Evolutionary conservation across 2,888 invertebrate genomes (phyloP).

Genomic region (Hyalella azteca): DNA sequence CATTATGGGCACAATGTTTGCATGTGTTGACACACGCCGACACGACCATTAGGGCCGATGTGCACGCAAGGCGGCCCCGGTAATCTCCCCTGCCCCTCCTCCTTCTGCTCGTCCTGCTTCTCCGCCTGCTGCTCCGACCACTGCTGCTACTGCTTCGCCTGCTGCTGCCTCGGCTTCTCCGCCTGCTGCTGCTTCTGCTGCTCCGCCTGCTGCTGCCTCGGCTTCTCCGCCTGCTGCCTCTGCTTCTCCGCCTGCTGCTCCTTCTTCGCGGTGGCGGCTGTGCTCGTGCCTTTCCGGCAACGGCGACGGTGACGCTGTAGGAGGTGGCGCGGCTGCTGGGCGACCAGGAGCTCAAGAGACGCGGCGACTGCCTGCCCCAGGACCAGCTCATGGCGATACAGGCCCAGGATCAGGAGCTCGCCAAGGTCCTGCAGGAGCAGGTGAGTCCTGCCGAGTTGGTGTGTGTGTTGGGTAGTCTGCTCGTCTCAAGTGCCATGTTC

Average conservation of each 20-base stretch:
- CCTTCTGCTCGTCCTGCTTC: no score
- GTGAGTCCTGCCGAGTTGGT: no score
- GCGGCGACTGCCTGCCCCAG: slow-evolving; percentile 67
- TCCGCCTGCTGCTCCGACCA: neutral
- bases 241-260: neutral
- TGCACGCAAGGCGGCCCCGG: neutral
- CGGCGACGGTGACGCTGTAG: slow-evolving; percentile 63
- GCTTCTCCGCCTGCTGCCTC: neutral
- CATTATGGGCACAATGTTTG: no score
- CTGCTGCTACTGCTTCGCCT: no score
- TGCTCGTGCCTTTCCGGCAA: neutral
- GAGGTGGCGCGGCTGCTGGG: slow-evolving; percentile 77
- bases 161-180: neutral
- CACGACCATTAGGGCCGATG: neutral
- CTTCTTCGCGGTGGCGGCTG: neutral
- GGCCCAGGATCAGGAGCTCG: slow-evolving; percentile 79
- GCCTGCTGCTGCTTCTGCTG: neutral
- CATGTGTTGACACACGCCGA: slow-evolving; percentile 4
- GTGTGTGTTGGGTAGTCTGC: no score
- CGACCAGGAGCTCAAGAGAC: slow-evolving; percentile 73
- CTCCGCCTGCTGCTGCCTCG: neutral
- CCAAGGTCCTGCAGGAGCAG: slow-evolving; percentile 76
- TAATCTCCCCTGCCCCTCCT: neutral
- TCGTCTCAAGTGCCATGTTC: no score
- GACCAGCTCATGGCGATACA: slow-evolving; percentile 77